Evolutionary conservation across 2,113 vertebrate genomes (phyloP).

Genomic region (Aegotheles bennettii): DNA sequence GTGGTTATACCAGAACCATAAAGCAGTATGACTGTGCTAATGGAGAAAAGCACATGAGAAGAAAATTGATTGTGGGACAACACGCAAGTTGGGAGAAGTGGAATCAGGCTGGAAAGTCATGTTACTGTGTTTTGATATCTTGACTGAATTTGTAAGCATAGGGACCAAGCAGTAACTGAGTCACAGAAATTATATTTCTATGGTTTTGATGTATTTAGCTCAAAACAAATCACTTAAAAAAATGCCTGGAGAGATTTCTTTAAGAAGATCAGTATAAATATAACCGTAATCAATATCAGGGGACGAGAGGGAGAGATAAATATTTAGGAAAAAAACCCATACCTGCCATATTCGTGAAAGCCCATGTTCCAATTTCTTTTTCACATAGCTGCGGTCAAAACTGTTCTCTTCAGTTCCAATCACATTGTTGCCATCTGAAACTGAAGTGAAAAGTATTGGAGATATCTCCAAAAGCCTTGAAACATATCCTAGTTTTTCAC

Average conservation of each 20-base stretch:
- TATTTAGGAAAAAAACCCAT: background rate
- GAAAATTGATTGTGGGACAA: background rate
- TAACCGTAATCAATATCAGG: background rate
- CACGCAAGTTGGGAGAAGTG: background rate
- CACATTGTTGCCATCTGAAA: slow-evolving; percentile 75
- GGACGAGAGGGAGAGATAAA: background rate
- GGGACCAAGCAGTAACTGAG: background rate
- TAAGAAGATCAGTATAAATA: background rate
- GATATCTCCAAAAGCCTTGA: background rate
- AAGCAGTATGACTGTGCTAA: background rate
- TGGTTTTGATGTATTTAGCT: background rate
- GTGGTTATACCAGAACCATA: background rate
- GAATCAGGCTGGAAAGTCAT: background rate
- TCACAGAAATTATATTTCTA: background rate
- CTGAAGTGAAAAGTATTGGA: background rate
- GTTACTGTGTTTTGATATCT: background rate
- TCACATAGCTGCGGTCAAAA: slow-evolving; percentile 95
- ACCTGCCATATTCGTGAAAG: slow-evolving; percentile 98
- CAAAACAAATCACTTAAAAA: background rate
- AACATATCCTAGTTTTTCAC: background rate
- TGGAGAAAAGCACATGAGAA: background rate
- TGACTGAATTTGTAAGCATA: background rate
- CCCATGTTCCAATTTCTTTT: slow-evolving; percentile 96
- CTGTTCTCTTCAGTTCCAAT: slow-evolving; percentile 77
- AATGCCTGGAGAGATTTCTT: background rate